Evolutionary conservation across 92 coral and sea anemone genomes (phyloP), one percentile per base, ranked within the genome.

Genomic region (Zoanthus sociatus): DNA sequence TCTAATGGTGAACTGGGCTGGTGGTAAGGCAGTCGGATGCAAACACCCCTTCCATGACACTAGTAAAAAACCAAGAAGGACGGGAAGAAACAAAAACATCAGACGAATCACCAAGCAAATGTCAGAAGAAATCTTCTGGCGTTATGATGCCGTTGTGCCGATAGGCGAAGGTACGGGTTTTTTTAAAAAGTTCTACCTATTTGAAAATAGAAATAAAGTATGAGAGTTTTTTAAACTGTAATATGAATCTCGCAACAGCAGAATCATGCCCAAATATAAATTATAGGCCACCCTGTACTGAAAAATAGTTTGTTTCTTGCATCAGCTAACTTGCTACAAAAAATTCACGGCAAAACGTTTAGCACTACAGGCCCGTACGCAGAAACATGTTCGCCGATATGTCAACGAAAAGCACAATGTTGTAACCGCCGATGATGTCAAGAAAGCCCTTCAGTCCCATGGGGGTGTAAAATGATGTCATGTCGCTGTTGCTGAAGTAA

Each of bases 331-430:
- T 26, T 26, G 26, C 26, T 26, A 26, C 26, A 26, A 26, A 26
- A 26, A 0, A 26, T 26, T 26, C 0, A 26, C 26, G 26, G 0
- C 26, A 26, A 26, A 26, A 26, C 26, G 26, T 26, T 26, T 26
- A 26, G 26, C 26, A 26, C 26, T 26, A 26, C 26, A 26, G 26
- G 26, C 26, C 26, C 0, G 26, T 26, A 26, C 26, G 26, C 26
- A 26, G 37, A 71, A 61, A 61, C 68, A 61, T 61, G 17, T 17
- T 61, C 68, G 76, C 16, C 76, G 76, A 48, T 71, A 71, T 33
- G 76, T 71, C 32, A 71, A 71, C 33, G 48, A 71, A 61, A 61
- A 61, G 15, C 68, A 17, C 17, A 21, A 61, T 61, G 68, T 61
- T 4, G 68, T 15, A 3, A 71, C 76, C 32, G 76, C 76, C 9